Percentiles rank a stretch among this genome's conserved stretches.
Conservation (phyloP, 2,888 invertebrate genomes). For the Sicus ferrugineus region DNA sequence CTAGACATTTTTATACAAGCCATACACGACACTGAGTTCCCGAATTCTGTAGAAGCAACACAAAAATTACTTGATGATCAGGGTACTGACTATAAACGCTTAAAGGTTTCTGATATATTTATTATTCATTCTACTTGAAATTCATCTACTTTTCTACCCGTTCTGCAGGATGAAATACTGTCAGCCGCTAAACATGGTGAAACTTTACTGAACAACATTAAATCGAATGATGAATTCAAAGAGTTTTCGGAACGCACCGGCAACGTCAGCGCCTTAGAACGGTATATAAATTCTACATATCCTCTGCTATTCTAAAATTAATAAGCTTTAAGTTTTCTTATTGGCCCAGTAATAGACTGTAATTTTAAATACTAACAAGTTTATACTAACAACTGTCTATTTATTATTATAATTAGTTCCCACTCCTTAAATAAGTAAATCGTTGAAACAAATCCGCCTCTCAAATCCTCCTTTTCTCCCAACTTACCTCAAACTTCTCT, state of each 20-base stretch:
- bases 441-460: background rate
- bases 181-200: slow-evolving; percentile 90
- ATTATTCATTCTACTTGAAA: too few species aligned
- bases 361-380: slow-evolving; percentile 24
- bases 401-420: background rate
- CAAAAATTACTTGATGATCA: slow-evolving; percentile 86
- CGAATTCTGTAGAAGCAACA: slow-evolving; percentile 91
- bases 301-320: slow-evolving; percentile 5
- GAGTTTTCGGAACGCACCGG: slow-evolving; percentile 76
- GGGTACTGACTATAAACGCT: slow-evolving; percentile 71
- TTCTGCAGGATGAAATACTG: slow-evolving; percentile 77
- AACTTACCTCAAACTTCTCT: background rate
- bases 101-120: slow-evolving; percentile 54
- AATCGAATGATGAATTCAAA: slow-evolving; percentile 68
- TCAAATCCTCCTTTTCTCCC: slow-evolving; percentile 8
- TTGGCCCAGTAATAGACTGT: slow-evolving; percentile 6
- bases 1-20: slow-evolving; percentile 87
- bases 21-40: slow-evolving; percentile 91
- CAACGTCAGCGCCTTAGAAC: slow-evolving; percentile 92
- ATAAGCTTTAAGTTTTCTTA: slow-evolving; percentile 11
- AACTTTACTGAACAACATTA: slow-evolving; percentile 78
- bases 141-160: background rate
- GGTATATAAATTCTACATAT: slow-evolving; percentile 66
- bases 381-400: background rate
- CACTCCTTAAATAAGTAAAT: background rate